Conservation (phyloP, 2,888 invertebrate species). For the Pachydiplax longipennis region DNA sequence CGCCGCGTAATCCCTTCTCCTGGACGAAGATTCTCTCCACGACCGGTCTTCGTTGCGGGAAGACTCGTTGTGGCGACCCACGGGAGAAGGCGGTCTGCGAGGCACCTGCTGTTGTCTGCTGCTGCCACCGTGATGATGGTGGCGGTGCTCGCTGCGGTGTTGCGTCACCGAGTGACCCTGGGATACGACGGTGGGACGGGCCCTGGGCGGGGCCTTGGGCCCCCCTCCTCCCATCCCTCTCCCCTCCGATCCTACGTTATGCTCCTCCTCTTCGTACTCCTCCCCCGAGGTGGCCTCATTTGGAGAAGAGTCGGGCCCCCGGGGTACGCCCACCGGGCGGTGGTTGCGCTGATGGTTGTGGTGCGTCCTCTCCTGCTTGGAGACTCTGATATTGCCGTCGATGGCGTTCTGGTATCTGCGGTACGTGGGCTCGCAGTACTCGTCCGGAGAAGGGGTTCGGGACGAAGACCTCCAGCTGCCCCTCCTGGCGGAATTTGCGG, state of each 20-base stretch:
- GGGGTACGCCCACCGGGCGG: slow-evolving; percentile 30
- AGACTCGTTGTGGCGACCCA: slow-evolving; percentile 8
- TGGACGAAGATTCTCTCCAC: slow-evolving; percentile 4
- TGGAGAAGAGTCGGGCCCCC: slow-evolving; percentile 44
- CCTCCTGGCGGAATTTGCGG: slow-evolving; percentile 3
- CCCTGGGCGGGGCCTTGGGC: slow-evolving; percentile 56
- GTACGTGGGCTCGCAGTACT: slow-evolving; percentile 59
- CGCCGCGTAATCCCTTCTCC: slow-evolving; percentile 10
- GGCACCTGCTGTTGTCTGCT: neutral
- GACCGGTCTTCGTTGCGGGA: slow-evolving; percentile 12
- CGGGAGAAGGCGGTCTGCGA: neutral
- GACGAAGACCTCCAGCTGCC: slow-evolving; percentile 50
- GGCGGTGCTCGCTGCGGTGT: slow-evolving; percentile 33
- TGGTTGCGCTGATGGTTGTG: neutral
- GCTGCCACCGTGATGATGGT: neutral
- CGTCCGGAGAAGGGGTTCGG: slow-evolving; percentile 66
- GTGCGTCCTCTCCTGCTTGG: neutral
- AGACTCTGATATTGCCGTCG: slow-evolving; percentile 60
- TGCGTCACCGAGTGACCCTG: slow-evolving; percentile 46
- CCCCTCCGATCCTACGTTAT: neutral
- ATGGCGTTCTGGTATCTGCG: slow-evolving; percentile 64
- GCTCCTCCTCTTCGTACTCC: slow-evolving; percentile 14
- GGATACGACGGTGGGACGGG: slow-evolving; percentile 55
- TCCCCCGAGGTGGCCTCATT: slow-evolving; percentile 45
- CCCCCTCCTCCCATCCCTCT: slow-evolving; percentile 53